Evolutionary conservation across 2,888 invertebrate genomes (phyloP).

Genomic region (Branchipolynoe longqiensis): DNA sequence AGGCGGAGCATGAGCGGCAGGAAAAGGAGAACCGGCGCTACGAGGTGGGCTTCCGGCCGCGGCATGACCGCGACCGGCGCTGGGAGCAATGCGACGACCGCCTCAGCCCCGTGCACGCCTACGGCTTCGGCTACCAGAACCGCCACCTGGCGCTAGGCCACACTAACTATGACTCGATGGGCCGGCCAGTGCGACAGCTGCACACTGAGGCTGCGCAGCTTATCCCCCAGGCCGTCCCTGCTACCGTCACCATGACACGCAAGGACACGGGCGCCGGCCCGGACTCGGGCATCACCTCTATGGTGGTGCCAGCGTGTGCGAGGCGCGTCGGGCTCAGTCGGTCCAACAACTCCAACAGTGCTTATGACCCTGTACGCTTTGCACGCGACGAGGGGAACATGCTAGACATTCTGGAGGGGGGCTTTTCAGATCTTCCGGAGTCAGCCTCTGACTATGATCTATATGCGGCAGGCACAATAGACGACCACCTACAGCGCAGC

Average conservation of each 20-base stretch:
- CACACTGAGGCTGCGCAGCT: background rate
- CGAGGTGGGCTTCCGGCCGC: conserved; percentile 15
- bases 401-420: no score
- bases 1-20: conserved; percentile 35
- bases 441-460: conserved; percentile 46
- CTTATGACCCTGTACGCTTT: conserved; percentile 14
- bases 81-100: conserved; percentile 53
- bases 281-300: conserved; percentile 30
- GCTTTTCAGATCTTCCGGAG: conserved; percentile 7
- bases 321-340: background rate
- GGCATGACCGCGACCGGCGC: conserved; percentile 13
- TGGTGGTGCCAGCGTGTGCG: conserved; percentile 31
- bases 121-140: conserved; percentile 43
- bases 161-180: conserved; percentile 46
- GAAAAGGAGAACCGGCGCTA: conserved; percentile 48
- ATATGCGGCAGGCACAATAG: conserved; percentile 32
- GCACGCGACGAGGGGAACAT: background rate
- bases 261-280: conserved; percentile 16
- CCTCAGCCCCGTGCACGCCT: conserved; percentile 33
- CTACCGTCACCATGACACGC: background rate
- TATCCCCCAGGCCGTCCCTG: no score
- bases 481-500: conserved; percentile 57
- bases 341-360: background rate
- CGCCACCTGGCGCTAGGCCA: conserved; percentile 30
- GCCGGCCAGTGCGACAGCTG: conserved; percentile 11